Conservation (phyloP, 2,888 invertebrate genomes). For the Pollenia amentaria region DNA sequence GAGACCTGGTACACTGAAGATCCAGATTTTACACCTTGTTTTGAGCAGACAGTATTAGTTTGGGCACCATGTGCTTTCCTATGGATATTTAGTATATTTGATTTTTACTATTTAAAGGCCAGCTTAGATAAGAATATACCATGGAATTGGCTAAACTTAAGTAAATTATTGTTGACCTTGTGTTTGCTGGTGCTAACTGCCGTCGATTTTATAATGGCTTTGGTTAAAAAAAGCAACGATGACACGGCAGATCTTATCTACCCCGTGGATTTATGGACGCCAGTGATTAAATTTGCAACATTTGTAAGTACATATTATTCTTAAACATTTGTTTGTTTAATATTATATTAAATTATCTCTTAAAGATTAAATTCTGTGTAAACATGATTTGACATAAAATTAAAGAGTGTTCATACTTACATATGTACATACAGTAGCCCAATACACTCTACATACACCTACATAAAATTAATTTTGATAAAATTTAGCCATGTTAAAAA, state of each 20-base stretch:
- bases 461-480: too few relatives aligned
- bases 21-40: slow-evolving; percentile 95
- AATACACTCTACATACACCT: too few relatives aligned
- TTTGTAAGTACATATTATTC: slow-evolving; percentile 88
- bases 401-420: not conserved
- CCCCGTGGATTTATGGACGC: slow-evolving; percentile 91
- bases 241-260: slow-evolving; percentile 86
- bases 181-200: slow-evolving; percentile 88
- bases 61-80: slow-evolving; percentile 95
- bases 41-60: slow-evolving; percentile 94
- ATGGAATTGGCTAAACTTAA: slow-evolving; percentile 90
- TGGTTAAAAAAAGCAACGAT: slow-evolving; percentile 85
- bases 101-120: slow-evolving; percentile 90
- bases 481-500: too few relatives aligned
- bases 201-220: slow-evolving; percentile 88
- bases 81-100: slow-evolving; percentile 91
- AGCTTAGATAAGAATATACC: slow-evolving; percentile 92
- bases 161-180: slow-evolving; percentile 88
- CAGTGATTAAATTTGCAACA: slow-evolving; percentile 90
- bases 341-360: not conserved
- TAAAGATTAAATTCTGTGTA: not conserved
- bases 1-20: slow-evolving; percentile 92
- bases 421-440: too few relatives aligned
- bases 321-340: not conserved
- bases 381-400: too few relatives aligned